These are phyloP conservation scores for Acrobeloides nanus DNA, from an alignment of 2,888 invertebrate species.

Conservation along the genomic window DNA sequence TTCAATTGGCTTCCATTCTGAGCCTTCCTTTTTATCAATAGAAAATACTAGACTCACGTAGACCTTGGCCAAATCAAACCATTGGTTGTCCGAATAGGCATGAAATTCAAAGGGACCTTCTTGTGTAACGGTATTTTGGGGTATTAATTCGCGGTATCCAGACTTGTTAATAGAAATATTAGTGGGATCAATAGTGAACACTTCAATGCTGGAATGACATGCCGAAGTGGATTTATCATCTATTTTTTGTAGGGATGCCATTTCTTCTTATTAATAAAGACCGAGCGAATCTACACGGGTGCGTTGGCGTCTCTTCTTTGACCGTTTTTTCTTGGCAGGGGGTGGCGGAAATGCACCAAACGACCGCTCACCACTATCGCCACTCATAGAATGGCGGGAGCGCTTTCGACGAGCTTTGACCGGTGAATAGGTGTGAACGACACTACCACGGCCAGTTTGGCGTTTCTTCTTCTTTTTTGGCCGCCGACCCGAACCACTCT, in stretches of 20 bases:
- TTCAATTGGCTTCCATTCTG: constrained; percentile 3
- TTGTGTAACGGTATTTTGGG: constrained; percentile 3
- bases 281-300: constrained; percentile 8
- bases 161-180: constrained; percentile 9
- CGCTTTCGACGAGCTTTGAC: too few species aligned
- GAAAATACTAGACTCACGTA: constrained; percentile 6
- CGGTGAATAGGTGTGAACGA: too few species aligned
- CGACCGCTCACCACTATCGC: neutral
- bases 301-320: neutral
- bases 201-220: too few species aligned
- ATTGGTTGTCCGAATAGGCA: constrained; percentile 6
- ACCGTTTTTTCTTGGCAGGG: neutral
- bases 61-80: constrained; percentile 3
- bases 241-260: too few species aligned
- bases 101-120: constrained; percentile 6
- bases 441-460: too few species aligned
- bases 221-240: too few species aligned
- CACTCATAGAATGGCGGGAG: too few species aligned
- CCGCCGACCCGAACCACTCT: too few species aligned
- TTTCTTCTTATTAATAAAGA: neutral
- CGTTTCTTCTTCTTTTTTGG: too few species aligned
- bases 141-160: constrained; percentile 7
- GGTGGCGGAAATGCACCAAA: neutral
- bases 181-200: constrained; percentile 6
- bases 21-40: constrained; percentile 3